Evolutionary conservation across 2,113 vertebrate genomes (phyloP).

Genomic region (Microcebus ravelobensis): DNA sequence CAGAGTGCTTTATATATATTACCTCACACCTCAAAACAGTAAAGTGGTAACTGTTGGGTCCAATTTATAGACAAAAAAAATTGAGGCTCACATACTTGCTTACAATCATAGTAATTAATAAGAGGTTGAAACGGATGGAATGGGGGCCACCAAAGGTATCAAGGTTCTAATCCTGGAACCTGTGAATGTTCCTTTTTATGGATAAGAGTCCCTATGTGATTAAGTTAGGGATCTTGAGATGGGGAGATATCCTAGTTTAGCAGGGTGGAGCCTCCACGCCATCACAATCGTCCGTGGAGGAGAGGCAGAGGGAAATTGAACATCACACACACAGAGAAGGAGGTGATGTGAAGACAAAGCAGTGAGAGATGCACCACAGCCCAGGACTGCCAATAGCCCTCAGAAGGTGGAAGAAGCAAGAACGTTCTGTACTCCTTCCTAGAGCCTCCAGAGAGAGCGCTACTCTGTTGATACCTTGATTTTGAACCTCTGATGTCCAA

Average conservation of each 20-base stretch:
- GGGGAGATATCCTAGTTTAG: background rate
- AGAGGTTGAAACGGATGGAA: background rate
- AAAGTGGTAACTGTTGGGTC: background rate
- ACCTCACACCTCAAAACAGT: background rate
- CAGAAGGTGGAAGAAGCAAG: background rate
- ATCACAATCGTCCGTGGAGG: background rate
- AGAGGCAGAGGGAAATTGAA: background rate
- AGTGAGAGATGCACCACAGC: background rate
- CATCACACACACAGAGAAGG: background rate
- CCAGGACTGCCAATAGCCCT: background rate
- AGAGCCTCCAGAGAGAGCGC: background rate
- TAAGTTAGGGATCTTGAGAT: background rate
- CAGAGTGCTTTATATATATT: background rate
- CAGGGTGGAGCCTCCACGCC: background rate
- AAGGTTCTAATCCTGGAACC: background rate
- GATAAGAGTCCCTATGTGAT: background rate
- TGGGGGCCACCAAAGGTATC: background rate
- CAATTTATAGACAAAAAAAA: background rate
- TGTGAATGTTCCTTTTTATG: background rate
- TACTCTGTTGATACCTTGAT: background rate
- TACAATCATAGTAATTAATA: constrained; percentile 15
- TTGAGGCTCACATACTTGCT: background rate
- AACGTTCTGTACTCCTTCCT: background rate
- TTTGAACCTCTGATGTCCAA: background rate
- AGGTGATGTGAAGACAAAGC: background rate